A percentile compares a stretch with the other conserved stretches of the same genome.
phyloP scores from a whole-genome alignment of 2,888 invertebrate genomes.

The Parasteatoda lunata region DNA sequence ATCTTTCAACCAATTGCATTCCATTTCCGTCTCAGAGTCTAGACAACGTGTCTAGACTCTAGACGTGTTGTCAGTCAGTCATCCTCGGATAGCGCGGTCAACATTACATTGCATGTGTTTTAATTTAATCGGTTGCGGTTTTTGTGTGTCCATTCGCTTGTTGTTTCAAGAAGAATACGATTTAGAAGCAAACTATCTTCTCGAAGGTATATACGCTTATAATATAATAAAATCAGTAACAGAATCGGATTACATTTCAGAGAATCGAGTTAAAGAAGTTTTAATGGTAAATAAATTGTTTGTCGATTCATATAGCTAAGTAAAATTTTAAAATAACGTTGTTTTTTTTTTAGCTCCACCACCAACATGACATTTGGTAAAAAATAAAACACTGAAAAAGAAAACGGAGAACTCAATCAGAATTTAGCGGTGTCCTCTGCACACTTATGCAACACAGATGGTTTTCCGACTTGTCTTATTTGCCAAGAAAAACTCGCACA shows the following conservation, averaged over 20 bases:
- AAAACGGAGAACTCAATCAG: conserved; percentile 17
- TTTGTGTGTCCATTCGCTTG: background rate
- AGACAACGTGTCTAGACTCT: too few species aligned
- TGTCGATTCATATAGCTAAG: background rate
- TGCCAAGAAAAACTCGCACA: conserved; percentile 18
- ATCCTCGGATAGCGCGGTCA: too few species aligned
- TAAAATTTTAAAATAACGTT: background rate
- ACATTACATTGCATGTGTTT: background rate
- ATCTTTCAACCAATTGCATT: too few species aligned
- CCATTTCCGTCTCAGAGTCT: too few species aligned
- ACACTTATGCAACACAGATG: conserved; percentile 20
- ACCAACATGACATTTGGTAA: background rate
- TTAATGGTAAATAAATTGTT: background rate
- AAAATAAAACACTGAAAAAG: background rate
- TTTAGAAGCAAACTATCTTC: background rate
- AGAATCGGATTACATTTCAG: conserved; percentile 13
- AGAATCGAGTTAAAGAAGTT: conserved; percentile 12
- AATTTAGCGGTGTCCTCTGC: conserved; percentile 18
- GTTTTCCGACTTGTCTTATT: conserved; percentile 20
- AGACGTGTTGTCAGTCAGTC: too few species aligned
- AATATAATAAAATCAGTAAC: conserved; percentile 15
- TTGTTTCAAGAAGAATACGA: background rate
- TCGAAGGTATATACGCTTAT: conserved; percentile 16
- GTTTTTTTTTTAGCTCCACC: background rate
- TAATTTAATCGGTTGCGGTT: background rate